phyloP scores from a whole-genome alignment of 2,797 vertebrate species.

The Pipistrellus kuhlii region DNA sequence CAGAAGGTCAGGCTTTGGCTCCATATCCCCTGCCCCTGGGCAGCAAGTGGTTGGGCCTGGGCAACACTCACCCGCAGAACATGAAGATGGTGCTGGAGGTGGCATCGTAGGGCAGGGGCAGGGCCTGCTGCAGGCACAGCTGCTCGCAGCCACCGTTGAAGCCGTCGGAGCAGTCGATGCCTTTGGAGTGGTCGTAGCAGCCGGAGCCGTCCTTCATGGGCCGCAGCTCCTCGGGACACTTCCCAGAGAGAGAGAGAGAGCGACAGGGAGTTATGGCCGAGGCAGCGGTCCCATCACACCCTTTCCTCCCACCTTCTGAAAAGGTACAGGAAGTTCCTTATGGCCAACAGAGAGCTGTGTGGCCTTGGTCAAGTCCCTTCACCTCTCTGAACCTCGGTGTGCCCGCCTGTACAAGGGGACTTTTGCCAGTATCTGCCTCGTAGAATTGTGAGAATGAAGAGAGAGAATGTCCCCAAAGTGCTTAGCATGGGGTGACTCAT shows the following conservation, averaged over 20 bases:
- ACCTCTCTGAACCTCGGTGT: not conserved
- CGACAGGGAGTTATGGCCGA: not conserved
- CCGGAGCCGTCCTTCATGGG: conserved; percentile 99
- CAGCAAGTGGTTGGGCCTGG: not conserved
- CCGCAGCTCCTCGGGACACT: conserved; percentile 96
- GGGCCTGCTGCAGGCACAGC: conserved; percentile 97
- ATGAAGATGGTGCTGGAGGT: conserved; percentile 97
- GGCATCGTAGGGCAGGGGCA: conserved; percentile 94
- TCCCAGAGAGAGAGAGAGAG: conserved; percentile 25
- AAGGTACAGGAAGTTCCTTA: not conserved
- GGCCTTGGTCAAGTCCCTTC: not conserved
- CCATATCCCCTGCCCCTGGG: accelerated
- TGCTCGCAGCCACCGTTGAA: conserved; percentile 99
- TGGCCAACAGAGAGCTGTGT: not conserved
- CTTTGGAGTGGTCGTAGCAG: conserved; percentile 98
- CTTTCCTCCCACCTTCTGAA: not conserved
- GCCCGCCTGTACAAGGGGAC: not conserved
- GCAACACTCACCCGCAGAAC: conserved; percentile 96
- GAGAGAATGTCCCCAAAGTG: accelerated
- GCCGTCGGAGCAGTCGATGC: conserved; percentile 98
- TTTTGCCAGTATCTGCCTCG: not conserved
- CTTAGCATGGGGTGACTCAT: not conserved
- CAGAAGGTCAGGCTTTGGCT: not conserved
- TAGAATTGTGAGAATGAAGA: not conserved
- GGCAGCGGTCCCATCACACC: not conserved